phyloP scores from a whole-genome alignment of 92 coral and sea anemone genomes.

The Anthopleura xanthogrammica region DNA sequence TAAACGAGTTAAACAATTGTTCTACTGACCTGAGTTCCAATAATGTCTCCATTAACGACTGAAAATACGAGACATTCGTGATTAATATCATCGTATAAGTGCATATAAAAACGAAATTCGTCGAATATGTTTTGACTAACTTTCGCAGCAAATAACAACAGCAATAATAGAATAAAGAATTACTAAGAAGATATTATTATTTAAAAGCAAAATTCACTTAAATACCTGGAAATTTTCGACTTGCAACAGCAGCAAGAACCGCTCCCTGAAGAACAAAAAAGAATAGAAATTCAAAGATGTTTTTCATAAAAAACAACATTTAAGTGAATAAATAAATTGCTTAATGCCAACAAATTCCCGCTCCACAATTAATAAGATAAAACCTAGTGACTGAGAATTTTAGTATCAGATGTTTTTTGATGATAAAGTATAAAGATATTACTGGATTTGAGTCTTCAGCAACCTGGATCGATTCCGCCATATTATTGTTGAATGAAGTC shows the following conservation, averaged over 20 bases:
- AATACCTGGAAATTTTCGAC: slow-evolving; percentile 92
- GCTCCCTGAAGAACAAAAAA: slow-evolving; percentile 70
- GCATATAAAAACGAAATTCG: background rate
- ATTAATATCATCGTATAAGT: background rate
- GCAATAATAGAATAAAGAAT: background rate
- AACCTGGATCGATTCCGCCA: background rate
- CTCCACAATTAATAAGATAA: background rate
- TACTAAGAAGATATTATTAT: background rate
- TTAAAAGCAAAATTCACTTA: background rate
- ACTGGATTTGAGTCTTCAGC: background rate
- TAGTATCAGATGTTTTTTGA: background rate
- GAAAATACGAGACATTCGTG: slow-evolving; percentile 11
- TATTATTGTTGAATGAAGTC: background rate
- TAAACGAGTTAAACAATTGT: background rate
- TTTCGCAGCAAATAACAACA: background rate
- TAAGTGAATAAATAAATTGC: background rate
- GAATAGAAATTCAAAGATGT: background rate
- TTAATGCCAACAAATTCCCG: background rate
- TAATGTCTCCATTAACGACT: slow-evolving; percentile 77
- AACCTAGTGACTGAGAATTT: background rate
- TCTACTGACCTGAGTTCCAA: slow-evolving; percentile 65
- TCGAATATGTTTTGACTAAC: background rate
- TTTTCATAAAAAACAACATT: background rate
- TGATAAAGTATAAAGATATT: background rate
- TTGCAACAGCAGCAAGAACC: slow-evolving; percentile 94